Evolutionary conservation across 2,797 vertebrate species (phyloP).

Genomic region (Vultur gryphus): DNA sequence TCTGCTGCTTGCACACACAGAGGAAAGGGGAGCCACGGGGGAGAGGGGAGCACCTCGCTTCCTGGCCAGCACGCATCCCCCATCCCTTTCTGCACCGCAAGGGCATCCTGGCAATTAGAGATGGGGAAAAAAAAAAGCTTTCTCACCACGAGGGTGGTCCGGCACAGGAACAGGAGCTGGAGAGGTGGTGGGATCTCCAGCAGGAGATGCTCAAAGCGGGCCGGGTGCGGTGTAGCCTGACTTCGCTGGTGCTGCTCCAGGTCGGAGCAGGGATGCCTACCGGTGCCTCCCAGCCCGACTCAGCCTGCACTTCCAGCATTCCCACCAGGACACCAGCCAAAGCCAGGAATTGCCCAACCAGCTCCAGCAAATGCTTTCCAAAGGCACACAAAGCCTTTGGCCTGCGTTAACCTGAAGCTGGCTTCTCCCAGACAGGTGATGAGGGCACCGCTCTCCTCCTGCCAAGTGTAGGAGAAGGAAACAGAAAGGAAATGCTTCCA

Average conservation of each 20-base stretch:
- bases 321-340: slow-evolving; percentile 19
- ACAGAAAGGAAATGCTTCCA: background rate
- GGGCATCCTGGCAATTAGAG: background rate
- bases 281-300: background rate
- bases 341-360: slow-evolving; percentile 28
- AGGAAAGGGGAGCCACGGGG: background rate
- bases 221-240: background rate
- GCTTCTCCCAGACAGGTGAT: background rate
- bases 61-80: rapidly evolving
- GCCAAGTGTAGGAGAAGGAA: background rate
- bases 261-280: background rate
- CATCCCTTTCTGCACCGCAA: background rate
- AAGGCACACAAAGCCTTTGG: background rate
- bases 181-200: background rate
- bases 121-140: background rate
- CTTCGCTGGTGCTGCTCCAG: rapidly evolving
- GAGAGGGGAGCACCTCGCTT: background rate
- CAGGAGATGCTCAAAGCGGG: background rate
- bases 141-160: background rate
- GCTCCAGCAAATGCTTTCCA: background rate
- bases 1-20: background rate
- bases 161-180: background rate
- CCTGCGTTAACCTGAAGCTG: background rate
- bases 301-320: background rate
- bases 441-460: background rate